Conservation (phyloP, 1,140 invertebrate genomes). For the Chionoecetes opilio region DNA sequence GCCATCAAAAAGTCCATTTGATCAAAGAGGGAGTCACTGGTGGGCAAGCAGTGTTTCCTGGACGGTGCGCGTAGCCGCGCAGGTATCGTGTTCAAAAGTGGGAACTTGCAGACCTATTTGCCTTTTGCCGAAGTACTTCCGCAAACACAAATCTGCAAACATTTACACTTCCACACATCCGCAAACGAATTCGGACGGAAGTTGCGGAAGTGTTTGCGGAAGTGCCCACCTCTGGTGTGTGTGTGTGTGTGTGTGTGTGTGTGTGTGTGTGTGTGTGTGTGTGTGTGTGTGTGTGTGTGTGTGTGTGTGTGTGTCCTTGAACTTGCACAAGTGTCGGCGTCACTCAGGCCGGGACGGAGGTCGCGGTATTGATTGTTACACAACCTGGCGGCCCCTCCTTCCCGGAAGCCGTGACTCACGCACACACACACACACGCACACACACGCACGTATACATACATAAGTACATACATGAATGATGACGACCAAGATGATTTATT, state of each 20-base stretch:
- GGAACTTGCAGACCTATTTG: too few relatives aligned
- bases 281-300: constrained; percentile 66
- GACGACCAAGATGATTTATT: not conserved
- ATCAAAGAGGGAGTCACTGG: too few relatives aligned
- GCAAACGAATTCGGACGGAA: too few relatives aligned
- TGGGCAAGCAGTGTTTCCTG: too few relatives aligned
- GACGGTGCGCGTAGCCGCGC: too few relatives aligned
- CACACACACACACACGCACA: constrained; percentile 11
- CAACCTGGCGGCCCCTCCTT: not conserved
- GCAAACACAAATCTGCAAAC: too few relatives aligned
- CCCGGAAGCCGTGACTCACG: constrained; percentile 7
- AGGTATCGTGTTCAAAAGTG: too few relatives aligned
- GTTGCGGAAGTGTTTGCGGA: too few relatives aligned
- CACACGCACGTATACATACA: constrained; percentile 15
- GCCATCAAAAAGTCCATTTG: too few relatives aligned
- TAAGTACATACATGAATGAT: not conserved
- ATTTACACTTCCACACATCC: too few relatives aligned
- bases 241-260: constrained; percentile 57
- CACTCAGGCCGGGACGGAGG: not conserved
- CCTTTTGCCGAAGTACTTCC: too few relatives aligned
- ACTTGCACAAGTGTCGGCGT: constrained; percentile 32
- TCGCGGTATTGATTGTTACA: not conserved
- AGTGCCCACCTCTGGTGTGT: too few relatives aligned
- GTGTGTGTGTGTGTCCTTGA: not conserved
- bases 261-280: constrained; percentile 61